Percentiles rank a stretch among this genome's conserved stretches.
These are phyloP conservation scores for Deroplatys truncata DNA, from an alignment of 2,888 invertebrate species.

Conservation along the genomic window DNA sequence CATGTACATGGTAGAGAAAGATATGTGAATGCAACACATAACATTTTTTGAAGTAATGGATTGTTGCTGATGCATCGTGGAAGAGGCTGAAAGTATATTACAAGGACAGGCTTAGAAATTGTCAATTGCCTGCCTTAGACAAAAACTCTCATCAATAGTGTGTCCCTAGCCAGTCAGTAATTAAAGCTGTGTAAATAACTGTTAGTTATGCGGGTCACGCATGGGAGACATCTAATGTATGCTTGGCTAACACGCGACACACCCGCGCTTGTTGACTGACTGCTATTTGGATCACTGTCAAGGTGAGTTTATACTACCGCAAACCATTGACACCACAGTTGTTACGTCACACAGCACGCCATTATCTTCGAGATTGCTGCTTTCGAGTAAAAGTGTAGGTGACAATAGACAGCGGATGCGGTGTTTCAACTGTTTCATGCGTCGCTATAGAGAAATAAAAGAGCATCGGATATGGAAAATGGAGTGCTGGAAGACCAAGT, in stretches of 20 bases:
- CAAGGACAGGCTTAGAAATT: neutral
- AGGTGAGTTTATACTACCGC: neutral
- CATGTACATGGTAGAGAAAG: too few species aligned
- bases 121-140: neutral
- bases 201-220: neutral
- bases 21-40: too few species aligned
- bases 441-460: too few species aligned
- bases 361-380: neutral
- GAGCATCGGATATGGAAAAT: too few species aligned
- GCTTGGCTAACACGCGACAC: neutral
- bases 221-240: neutral
- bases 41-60: too few species aligned
- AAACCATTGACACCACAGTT: neutral
- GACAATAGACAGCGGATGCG: too few species aligned
- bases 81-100: neutral
- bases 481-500: too few species aligned
- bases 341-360: neutral
- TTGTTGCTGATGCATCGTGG: too few species aligned
- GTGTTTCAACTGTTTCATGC: too few species aligned
- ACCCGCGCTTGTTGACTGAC: neutral
- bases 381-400: too few species aligned
- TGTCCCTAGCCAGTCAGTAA: neutral
- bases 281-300: neutral
- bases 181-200: neutral
- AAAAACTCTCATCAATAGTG: neutral